Conservation (phyloP, 2,888 invertebrate genomes). For the Melolontha melolontha region DNA sequence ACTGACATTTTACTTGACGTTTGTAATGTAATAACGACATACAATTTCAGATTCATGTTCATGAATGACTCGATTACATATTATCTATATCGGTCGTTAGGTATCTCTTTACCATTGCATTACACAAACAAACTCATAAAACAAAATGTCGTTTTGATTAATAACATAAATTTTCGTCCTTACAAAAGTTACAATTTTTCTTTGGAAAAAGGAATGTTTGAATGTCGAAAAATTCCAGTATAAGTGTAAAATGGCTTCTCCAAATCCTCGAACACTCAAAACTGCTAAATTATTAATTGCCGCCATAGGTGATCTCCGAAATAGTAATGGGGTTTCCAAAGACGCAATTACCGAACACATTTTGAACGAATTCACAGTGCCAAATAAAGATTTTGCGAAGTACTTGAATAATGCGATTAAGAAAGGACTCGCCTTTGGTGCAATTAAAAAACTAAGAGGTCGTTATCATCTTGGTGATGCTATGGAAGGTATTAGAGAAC, state of each 20-base stretch:
- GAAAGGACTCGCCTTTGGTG: conserved; percentile 54
- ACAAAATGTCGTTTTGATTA: conserved; percentile 14
- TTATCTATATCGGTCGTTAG: no score
- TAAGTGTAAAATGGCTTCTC: conserved; percentile 27
- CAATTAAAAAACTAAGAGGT: conserved; percentile 50
- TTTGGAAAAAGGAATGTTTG: background rate
- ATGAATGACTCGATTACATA: no score
- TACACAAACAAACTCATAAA: background rate
- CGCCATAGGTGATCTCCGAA: conserved; percentile 51
- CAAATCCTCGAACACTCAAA: conserved; percentile 43
- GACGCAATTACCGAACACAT: conserved; percentile 53
- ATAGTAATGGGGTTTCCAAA: conserved; percentile 48
- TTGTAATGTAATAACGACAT: no score
- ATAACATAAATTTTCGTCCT: background rate
- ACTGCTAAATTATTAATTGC: conserved; percentile 51
- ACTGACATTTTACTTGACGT: no score
- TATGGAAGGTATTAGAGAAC: conserved; percentile 18
- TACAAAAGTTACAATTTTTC: background rate
- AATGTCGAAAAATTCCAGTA: conserved; percentile 6
- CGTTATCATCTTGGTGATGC: conserved; percentile 45
- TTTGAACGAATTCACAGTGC: conserved; percentile 49
- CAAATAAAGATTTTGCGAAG: conserved; percentile 49
- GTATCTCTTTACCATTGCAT: no score
- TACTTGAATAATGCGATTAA: conserved; percentile 50
- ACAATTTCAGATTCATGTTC: no score